phyloP scores from a whole-genome alignment of 2,888 invertebrate genomes.

The Lepas anatifera region DNA sequence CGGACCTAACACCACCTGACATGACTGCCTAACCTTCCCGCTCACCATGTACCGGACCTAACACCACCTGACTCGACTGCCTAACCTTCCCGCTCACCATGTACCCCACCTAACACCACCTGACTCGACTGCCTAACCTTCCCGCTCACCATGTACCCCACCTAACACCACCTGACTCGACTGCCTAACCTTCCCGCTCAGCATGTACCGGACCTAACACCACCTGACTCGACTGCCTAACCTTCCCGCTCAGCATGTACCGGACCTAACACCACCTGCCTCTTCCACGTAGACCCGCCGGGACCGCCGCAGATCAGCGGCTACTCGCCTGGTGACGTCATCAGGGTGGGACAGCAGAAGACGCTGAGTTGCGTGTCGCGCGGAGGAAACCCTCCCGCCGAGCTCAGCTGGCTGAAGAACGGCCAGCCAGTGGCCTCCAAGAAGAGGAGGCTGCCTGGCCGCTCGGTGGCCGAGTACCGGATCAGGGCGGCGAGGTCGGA shows the following conservation, averaged over 20 bases:
- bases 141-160: too few species aligned
- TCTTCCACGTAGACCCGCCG: slow-evolving; percentile 60
- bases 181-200: too few species aligned
- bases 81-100: too few species aligned
- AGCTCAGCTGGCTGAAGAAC: slow-evolving; percentile 90
- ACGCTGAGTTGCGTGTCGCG: slow-evolving; percentile 79
- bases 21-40: too few species aligned
- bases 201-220: too few species aligned
- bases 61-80: too few species aligned
- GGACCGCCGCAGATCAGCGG: slow-evolving; percentile 85
- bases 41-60: too few species aligned
- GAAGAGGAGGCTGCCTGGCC: slow-evolving; percentile 29
- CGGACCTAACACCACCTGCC: not conserved
- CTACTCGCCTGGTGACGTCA: slow-evolving; percentile 74
- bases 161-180: too few species aligned
- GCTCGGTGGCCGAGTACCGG: slow-evolving; percentile 22
- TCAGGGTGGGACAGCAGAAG: slow-evolving; percentile 73
- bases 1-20: too few species aligned
- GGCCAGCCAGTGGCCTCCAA: slow-evolving; percentile 60
- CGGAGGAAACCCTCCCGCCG: slow-evolving; percentile 94
- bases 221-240: slow-evolving; percentile 37
- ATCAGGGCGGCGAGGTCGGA: slow-evolving; percentile 21
- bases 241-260: too few species aligned
- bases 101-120: too few species aligned
- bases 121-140: too few species aligned